phyloP scores from a whole-genome alignment of 2,797 vertebrate species.

The Darevskia nairensis region DNA sequence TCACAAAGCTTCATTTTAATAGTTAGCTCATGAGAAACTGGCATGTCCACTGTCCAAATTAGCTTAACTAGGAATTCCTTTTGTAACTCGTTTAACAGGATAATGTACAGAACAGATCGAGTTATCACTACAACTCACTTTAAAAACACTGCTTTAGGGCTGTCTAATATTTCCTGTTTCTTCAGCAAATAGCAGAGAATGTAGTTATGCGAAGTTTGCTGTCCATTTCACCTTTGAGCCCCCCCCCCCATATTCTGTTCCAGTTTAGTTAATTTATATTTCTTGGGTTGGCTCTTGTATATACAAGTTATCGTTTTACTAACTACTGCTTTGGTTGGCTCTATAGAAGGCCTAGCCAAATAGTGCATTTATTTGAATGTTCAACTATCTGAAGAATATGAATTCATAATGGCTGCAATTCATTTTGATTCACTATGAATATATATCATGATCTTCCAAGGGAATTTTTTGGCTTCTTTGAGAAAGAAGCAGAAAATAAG shows the following conservation, averaged over 20 bases:
- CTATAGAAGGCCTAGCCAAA: background rate
- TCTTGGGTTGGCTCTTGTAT: background rate
- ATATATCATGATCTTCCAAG: background rate
- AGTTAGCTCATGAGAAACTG: background rate
- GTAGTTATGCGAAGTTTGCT: constrained; percentile 1
- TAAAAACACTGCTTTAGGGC: constrained; percentile 23
- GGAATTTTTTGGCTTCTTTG: background rate
- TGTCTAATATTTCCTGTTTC: background rate
- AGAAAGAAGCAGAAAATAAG: constrained; percentile 11
- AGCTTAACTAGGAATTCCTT: background rate
- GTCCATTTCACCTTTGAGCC: background rate
- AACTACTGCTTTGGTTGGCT: constrained; percentile 20
- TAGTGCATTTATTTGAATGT: background rate
- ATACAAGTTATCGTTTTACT: constrained; percentile 11
- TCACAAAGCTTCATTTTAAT: background rate
- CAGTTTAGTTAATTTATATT: constrained; percentile 9
- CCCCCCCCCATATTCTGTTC: background rate
- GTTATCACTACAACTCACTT: background rate
- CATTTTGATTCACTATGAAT: background rate
- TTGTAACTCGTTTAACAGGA: background rate
- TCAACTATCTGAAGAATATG: background rate
- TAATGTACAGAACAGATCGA: background rate
- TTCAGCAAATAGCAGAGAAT: constrained; percentile 11
- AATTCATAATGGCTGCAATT: constrained; percentile 41
- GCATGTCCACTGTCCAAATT: background rate